Evolutionary conservation across 2,888 invertebrate genomes (phyloP), one percentile per base, ranked within the genome.

Genomic region (Pyrrhia umbra): DNA sequence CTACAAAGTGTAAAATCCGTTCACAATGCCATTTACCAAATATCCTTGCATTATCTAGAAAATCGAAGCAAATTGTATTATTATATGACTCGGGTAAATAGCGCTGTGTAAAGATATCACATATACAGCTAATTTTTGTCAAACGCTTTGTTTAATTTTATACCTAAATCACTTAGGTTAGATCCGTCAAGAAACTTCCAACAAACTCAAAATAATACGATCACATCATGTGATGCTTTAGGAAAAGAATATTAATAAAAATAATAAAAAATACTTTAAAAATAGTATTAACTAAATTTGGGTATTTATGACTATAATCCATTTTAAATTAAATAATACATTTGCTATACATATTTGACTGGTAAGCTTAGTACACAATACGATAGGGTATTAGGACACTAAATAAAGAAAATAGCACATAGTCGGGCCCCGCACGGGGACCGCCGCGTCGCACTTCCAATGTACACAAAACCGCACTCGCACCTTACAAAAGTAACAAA

Each of bases 241-340:
- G 88, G 87, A 88, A 88, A 80, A 86, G 82, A 86, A 87, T 83
- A 85, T 87, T 82, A 86, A 89, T 88, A 84, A 85, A 88, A 81
- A 86, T 86, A 88, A 88, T 87, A 87, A 89, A 89, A 86, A 87
- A 86, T 85, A 87, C 83, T 85, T 88, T 87, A 89, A 89, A 89
- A 90, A 91, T 90, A 93, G 87, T 88, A 92, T 92, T 91, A 93
- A 93, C 94, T 94, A 95, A 94, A 94, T 95, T 95, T 94, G 94
- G 94, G 93, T 95, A 92, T 92, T 94, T 92, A 94, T 95, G 94
- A 95, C 94, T 95, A 94, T 92, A 92, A 92, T 91, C 90, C 90
- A 92, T 89, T 88, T 93, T 93, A 93, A 93, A 92, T 93, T 92
- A 94, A 93, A 90, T 91, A 90, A 90, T 90, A 90, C 89, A 92